A percentile compares a stretch with the other conserved stretches of the same genome.
Conservation (phyloP, 2,113 vertebrate species). For the Petaurus breviceps region DNA sequence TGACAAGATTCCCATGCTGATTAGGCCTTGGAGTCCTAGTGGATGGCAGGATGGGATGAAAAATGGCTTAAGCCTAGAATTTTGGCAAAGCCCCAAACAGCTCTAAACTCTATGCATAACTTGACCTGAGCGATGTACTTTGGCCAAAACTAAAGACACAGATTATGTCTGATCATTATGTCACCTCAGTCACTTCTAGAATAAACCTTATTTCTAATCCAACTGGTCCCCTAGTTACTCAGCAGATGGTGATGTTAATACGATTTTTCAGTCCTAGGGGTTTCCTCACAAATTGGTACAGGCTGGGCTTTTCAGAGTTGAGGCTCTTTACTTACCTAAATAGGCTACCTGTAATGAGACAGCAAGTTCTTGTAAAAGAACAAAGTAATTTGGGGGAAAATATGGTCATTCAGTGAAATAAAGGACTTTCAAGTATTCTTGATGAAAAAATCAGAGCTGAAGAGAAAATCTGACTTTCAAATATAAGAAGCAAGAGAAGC, state of each 20-base stretch:
- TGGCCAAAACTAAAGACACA: not conserved
- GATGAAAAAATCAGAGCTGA: too few relatives aligned
- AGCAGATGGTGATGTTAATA: not conserved
- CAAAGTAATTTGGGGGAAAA: too few relatives aligned
- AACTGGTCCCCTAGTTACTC: not conserved
- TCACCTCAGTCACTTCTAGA: not conserved
- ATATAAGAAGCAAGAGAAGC: too few relatives aligned
- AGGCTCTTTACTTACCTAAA: not conserved
- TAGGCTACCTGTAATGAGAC: not conserved
- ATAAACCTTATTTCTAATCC: not conserved
- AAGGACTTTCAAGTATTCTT: too few relatives aligned
- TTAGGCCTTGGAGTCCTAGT: not conserved
- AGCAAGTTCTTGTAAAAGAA: not conserved
- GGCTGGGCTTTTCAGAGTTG: not conserved
- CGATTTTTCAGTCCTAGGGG: too few relatives aligned
- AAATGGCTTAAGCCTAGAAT: not conserved
- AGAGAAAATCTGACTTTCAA: too few relatives aligned
- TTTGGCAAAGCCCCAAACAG: not conserved
- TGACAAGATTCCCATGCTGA: not conserved
- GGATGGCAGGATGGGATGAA: not conserved
- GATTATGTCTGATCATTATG: not conserved
- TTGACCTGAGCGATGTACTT: not conserved
- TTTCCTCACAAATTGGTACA: not conserved
- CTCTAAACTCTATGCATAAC: not conserved
- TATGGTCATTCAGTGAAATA: too few relatives aligned